These are phyloP conservation scores for Drosophila bifasciata DNA, from an alignment of 1,140 invertebrate species.

Conservation along the genomic window DNA sequence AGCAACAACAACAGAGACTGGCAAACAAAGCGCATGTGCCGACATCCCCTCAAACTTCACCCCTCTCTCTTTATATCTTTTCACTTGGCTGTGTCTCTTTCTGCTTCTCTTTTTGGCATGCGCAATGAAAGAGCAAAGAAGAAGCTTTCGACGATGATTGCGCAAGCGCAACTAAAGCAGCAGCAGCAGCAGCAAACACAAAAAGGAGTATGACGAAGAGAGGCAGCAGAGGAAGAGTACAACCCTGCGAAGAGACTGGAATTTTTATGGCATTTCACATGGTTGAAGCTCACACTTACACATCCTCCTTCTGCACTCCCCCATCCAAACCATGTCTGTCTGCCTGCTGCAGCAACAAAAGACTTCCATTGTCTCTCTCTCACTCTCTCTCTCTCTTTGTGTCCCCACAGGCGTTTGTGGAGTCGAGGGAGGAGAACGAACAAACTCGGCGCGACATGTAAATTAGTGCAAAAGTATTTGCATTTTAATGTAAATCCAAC, in stretches of 20 bases:
- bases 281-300: slow-evolving; percentile 57
- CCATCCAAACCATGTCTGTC: slow-evolving; percentile 20
- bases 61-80: slow-evolving; percentile 2
- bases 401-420: slow-evolving; percentile 12
- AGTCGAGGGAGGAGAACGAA: slow-evolving; percentile 3
- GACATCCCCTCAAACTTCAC: slow-evolving; percentile 34
- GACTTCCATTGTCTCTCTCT: slow-evolving; percentile 53
- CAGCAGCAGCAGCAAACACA: background rate
- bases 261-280: slow-evolving; percentile 77
- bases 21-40: slow-evolving; percentile 65
- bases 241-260: slow-evolving; percentile 33
- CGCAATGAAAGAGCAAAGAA: slow-evolving; percentile 58
- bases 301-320: slow-evolving; percentile 20
- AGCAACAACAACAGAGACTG: slow-evolving; percentile 39
- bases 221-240: slow-evolving; percentile 4
- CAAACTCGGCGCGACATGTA: slow-evolving; percentile 68
- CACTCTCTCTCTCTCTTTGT: background rate
- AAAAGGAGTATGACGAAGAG: slow-evolving; percentile 1
- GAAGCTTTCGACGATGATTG: slow-evolving; percentile 63
- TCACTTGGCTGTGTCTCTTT: slow-evolving; percentile 6
- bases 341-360: slow-evolving; percentile 47
- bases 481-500: slow-evolving; percentile 67
- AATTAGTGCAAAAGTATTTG: slow-evolving; percentile 72
- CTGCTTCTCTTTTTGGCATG: slow-evolving; percentile 52
- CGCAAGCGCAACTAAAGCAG: slow-evolving; percentile 63